Conservation (phyloP, 2,888 invertebrate genomes). For the Leptinotarsa juncta region DNA sequence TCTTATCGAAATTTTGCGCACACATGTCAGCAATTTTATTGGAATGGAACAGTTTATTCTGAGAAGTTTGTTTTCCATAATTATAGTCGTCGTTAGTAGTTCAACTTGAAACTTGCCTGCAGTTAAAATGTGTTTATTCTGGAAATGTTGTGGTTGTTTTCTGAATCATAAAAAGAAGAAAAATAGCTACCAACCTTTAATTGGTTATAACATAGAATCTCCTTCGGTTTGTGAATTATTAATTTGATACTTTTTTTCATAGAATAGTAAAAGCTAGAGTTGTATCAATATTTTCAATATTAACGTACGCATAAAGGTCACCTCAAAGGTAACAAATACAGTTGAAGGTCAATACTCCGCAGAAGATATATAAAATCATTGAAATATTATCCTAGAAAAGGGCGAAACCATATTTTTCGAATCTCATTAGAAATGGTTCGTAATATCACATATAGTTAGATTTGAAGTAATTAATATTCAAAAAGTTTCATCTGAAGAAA, state of each 20-base stretch:
- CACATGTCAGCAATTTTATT: background rate
- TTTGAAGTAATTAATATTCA: too few relatives aligned
- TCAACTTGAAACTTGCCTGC: background rate
- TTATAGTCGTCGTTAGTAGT: background rate
- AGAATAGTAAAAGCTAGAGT: background rate
- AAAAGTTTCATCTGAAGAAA: too few relatives aligned
- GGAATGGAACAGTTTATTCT: background rate
- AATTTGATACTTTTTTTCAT: background rate
- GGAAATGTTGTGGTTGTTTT: conserved; percentile 1
- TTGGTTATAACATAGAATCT: background rate
- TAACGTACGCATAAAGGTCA: too few relatives aligned
- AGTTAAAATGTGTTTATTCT: background rate
- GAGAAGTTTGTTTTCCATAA: background rate
- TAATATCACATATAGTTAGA: too few relatives aligned
- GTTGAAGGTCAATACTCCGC: too few relatives aligned
- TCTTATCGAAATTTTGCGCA: background rate
- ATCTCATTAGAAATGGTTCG: too few relatives aligned
- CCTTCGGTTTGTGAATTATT: background rate
- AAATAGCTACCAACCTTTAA: background rate
- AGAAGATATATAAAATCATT: too few relatives aligned
- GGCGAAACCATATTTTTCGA: too few relatives aligned
- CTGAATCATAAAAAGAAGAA: background rate
- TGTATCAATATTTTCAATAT: too few relatives aligned
- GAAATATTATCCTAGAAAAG: too few relatives aligned
- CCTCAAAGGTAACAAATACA: too few relatives aligned